A percentile compares a stretch with the other conserved stretches of the same genome.
Evolutionary conservation across 2,888 invertebrate genomes (phyloP).

Genomic region (Conistra vaccinii): DNA sequence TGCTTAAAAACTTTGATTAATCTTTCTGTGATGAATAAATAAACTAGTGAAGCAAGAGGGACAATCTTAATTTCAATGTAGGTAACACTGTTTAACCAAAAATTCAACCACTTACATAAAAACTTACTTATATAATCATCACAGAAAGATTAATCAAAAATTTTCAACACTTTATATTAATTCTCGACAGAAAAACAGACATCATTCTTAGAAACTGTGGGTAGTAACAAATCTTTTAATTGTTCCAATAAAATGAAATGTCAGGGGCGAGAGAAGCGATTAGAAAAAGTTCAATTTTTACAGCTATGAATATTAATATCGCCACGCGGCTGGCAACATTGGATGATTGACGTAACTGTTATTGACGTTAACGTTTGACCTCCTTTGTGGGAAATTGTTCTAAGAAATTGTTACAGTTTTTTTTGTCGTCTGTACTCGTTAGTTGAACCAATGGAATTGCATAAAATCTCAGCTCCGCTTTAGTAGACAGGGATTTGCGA

Average conservation of each 20-base stretch:
- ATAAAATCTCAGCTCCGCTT: too few species aligned
- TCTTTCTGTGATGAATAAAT: not conserved
- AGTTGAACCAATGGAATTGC: too few species aligned
- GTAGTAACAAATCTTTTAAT: slow-evolving; percentile 15
- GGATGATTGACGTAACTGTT: slow-evolving; percentile 20
- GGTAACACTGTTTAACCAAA: too few species aligned
- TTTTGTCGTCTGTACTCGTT: not conserved
- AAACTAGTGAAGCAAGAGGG: not conserved
- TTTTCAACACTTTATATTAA: too few species aligned
- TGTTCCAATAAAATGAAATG: slow-evolving; percentile 9
- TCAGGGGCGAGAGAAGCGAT: slow-evolving; percentile 6
- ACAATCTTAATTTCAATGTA: not conserved
- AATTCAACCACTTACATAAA: too few species aligned
- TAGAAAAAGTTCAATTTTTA: slow-evolving; percentile 18
- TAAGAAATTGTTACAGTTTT: not conserved
- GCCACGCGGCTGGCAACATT: not conserved
- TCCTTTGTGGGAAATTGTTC: slow-evolving; percentile 19
- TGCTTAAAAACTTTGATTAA: too few species aligned
- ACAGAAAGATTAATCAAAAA: too few species aligned
- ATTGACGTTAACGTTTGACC: slow-evolving; percentile 27
- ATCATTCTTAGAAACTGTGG: not conserved
- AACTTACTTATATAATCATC: too few species aligned
- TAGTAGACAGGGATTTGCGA: too few species aligned
- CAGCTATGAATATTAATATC: slow-evolving; percentile 36
- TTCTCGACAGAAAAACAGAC: too few species aligned